These are phyloP conservation scores for Tenthredo distinguenda DNA, from an alignment of 2,888 invertebrate genomes.

Conservation along the genomic window DNA sequence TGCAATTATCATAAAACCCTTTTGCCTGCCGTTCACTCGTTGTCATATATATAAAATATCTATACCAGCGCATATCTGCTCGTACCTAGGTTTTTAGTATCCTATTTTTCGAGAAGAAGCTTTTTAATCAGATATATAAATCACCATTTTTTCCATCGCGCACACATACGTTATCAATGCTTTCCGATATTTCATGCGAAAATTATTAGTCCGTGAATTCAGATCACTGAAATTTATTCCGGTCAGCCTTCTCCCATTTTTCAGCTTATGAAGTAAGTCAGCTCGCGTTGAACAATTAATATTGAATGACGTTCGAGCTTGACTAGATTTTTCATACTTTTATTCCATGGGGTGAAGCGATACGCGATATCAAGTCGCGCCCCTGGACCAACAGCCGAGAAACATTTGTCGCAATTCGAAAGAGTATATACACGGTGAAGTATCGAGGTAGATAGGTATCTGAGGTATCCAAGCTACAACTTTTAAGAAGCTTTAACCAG, in stretches of 20 bases:
- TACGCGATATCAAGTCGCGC: background rate
- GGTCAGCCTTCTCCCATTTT: background rate
- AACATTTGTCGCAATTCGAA: conserved; percentile 1
- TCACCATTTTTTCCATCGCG: background rate
- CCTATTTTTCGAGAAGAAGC: background rate
- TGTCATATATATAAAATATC: background rate
- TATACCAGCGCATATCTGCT: background rate
- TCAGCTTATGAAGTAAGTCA: no score
- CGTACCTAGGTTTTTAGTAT: background rate
- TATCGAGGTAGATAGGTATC: background rate
- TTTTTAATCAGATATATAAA: background rate
- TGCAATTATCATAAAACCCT: conserved; percentile 47
- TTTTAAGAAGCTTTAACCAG: conserved; percentile 31
- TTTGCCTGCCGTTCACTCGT: background rate
- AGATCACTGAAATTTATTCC: background rate
- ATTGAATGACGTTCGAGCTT: background rate
- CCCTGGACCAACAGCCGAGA: background rate
- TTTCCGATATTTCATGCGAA: background rate
- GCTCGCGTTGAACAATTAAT: background rate
- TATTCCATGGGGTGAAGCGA: background rate
- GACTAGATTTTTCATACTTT: background rate
- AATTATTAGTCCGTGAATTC: background rate
- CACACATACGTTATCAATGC: background rate
- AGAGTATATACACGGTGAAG: background rate
- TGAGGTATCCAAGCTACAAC: conserved; percentile 1